These are phyloP conservation scores for Acleris sparsana DNA, from an alignment of 2,888 invertebrate genomes.

Conservation along the genomic window DNA sequence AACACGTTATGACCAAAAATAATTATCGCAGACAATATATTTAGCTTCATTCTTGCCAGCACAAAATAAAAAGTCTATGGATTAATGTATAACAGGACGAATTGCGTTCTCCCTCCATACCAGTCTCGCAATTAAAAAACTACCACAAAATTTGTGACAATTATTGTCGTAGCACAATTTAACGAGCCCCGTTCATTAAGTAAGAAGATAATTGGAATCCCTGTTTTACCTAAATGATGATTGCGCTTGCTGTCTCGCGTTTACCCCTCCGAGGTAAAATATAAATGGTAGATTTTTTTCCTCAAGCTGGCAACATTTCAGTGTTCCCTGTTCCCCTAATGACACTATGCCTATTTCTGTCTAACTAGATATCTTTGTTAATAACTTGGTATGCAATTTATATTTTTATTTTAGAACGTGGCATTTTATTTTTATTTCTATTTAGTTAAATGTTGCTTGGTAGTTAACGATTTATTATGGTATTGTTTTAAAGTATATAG, in stretches of 20 bases:
- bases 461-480: too few relatives aligned
- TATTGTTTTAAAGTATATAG: too few relatives aligned
- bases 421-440: too few relatives aligned
- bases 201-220: constrained; percentile 20
- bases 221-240: constrained; percentile 23
- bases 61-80: too few relatives aligned
- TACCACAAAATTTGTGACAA: neutral
- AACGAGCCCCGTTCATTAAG: constrained; percentile 7
- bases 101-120: neutral
- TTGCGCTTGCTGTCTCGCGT: constrained; percentile 16
- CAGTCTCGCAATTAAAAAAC: neutral
- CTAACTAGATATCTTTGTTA: neutral
- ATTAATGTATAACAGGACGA: neutral
- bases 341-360: constrained; percentile 53
- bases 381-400: neutral
- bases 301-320: constrained; percentile 63
- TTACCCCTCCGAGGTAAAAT: constrained; percentile 43
- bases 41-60: too few relatives aligned
- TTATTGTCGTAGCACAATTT: neutral
- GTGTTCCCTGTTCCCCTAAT: constrained; percentile 65
- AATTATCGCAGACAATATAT: too few relatives aligned
- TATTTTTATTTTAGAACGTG: too few relatives aligned
- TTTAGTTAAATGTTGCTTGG: too few relatives aligned
- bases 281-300: constrained; percentile 45
- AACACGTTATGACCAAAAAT: too few relatives aligned